Conservation (phyloP, 1,140 invertebrate genomes). For the Rhopalosiphum maidis region DNA sequence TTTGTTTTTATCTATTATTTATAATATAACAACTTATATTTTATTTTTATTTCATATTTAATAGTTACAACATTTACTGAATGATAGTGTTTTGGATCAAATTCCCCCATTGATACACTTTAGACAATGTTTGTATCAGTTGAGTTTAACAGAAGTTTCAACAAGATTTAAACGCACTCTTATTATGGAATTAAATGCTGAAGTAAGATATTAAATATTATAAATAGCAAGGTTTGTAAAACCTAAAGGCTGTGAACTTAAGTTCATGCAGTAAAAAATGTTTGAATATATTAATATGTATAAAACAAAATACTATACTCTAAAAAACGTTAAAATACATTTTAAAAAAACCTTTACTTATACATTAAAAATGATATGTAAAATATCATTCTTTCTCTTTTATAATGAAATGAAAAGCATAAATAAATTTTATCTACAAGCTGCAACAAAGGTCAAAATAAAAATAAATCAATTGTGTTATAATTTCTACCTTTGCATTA, state of each 20-base stretch:
- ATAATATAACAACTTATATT: neutral
- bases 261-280: neutral
- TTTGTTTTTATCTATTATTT: neutral
- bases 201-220: conserved; percentile 61
- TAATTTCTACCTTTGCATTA: too few species aligned
- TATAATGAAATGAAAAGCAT: too few species aligned
- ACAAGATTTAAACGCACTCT: conserved; percentile 63
- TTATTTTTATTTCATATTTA: neutral
- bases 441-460: too few species aligned
- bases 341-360: too few species aligned
- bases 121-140: conserved; percentile 41
- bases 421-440: too few species aligned
- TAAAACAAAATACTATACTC: too few species aligned
- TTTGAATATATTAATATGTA: neutral
- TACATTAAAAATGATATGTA: neutral
- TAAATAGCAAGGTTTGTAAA: neutral
- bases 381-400: neutral
- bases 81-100: conserved; percentile 46
- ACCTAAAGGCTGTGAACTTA: too few species aligned
- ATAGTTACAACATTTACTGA: conserved; percentile 46
- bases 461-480: too few species aligned
- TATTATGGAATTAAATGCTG: conserved; percentile 69
- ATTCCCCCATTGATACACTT: conserved; percentile 45
- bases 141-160: conserved; percentile 59
- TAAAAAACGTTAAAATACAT: too few species aligned